Percentiles rank a stretch among this genome's conserved stretches.
These are phyloP conservation scores for Ciconia maguari DNA, from an alignment of 2,113 vertebrate genomes.

Conservation along the genomic window DNA sequence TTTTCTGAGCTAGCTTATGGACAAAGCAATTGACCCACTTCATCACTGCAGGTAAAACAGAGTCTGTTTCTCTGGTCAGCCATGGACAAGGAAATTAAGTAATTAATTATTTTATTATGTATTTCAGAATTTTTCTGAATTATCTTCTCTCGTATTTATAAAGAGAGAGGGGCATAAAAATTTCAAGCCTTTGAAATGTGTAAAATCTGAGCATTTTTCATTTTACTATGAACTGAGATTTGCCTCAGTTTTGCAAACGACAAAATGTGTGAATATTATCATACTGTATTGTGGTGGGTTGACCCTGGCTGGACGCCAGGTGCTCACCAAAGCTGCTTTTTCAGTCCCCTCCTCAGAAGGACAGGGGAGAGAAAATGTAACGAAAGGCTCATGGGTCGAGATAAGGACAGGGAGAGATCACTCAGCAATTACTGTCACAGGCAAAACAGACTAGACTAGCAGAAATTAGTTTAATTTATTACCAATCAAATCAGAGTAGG, in stretches of 20 bases:
- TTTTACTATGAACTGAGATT: background rate
- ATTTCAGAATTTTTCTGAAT: background rate
- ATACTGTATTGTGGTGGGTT: too few species aligned
- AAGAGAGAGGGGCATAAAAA: background rate
- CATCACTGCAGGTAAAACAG: background rate
- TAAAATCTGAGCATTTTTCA: background rate
- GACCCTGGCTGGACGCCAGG: background rate
- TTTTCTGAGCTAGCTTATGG: background rate
- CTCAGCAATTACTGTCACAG: background rate
- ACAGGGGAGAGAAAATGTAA: background rate
- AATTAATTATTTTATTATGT: background rate
- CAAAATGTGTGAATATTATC: background rate
- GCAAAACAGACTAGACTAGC: background rate
- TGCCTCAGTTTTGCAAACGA: background rate
- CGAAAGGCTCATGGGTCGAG: rapidly evolving
- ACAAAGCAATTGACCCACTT: background rate
- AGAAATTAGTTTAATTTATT: background rate
- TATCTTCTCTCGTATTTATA: background rate
- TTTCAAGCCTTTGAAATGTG: background rate
- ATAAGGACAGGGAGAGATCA: background rate
- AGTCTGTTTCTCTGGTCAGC: background rate
- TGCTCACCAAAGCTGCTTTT: too few species aligned
- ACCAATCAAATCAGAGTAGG: background rate
- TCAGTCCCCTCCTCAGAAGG: background rate
- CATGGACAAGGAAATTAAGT: background rate